These are phyloP conservation scores for Halictus rubicundus DNA, from an alignment of 1,140 invertebrate genomes.

Conservation along the genomic window DNA sequence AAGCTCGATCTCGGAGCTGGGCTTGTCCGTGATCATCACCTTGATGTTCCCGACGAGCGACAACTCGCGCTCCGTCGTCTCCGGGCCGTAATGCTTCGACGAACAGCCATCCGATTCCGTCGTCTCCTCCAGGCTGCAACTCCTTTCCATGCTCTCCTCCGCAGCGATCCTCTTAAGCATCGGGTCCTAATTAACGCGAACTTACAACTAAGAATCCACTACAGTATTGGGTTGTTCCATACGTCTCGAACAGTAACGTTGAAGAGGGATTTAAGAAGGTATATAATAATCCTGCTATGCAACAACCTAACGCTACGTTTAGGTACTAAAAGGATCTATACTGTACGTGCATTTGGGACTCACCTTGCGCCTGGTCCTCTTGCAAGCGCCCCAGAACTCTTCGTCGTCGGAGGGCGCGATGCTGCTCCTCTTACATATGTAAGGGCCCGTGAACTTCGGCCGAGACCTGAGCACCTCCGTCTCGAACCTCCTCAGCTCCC, in stretches of 20 bases:
- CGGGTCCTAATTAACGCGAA: too few relatives aligned
- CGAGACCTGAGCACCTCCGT: conserved; percentile 57
- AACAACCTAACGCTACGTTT: too few relatives aligned
- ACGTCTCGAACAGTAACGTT: too few relatives aligned
- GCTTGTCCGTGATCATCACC: conserved; percentile 75
- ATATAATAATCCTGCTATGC: too few relatives aligned
- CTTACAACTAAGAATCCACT: too few relatives aligned
- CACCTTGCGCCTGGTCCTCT: conserved; percentile 43
- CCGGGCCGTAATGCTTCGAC: background rate
- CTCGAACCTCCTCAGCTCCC: conserved; percentile 69
- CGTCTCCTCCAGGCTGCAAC: background rate
- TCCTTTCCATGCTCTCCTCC: background rate
- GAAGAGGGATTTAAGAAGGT: too few relatives aligned
- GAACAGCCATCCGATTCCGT: background rate
- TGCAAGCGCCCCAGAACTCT: conserved; percentile 65
- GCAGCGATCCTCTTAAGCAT: background rate
- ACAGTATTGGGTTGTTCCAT: too few relatives aligned
- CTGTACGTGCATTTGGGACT: too few relatives aligned
- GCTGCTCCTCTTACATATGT: conserved; percentile 59
- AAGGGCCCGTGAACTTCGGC: conserved; percentile 61
- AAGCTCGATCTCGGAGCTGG: conserved; percentile 49
- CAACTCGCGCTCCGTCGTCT: conserved; percentile 5
- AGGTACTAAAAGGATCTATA: too few relatives aligned
- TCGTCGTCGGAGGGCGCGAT: conserved; percentile 63
- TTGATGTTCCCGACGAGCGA: conserved; percentile 64